Evolutionary conservation across 53 echinoderm and acorn worm species (phyloP).

Genomic region (Glandiceps talaboti): DNA sequence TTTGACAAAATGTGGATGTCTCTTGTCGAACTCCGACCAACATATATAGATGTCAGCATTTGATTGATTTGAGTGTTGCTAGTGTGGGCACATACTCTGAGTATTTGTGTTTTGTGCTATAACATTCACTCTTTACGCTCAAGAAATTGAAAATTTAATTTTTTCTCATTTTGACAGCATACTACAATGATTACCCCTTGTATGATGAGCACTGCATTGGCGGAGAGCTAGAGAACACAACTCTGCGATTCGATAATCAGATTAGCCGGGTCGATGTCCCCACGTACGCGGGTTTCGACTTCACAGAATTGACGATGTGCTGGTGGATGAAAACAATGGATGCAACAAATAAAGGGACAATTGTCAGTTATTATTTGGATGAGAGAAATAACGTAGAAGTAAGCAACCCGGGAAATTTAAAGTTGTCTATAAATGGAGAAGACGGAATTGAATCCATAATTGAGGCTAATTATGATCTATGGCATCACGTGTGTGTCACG

Average conservation of each 20-base stretch:
- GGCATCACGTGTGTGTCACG: conserved; percentile 1
- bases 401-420: not conserved
- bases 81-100: no score
- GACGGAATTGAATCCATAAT: not conserved
- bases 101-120: no score
- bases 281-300: no score
- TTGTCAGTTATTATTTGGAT: not conserved
- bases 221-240: not conserved
- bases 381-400: not conserved
- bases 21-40: no score
- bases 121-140: no score
- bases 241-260: not conserved
- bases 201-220: not conserved
- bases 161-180: not conserved
- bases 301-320: not conserved
- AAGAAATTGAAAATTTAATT: no score
- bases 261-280: not conserved
- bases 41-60: no score
- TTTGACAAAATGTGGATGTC: no score
- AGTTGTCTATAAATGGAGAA: not conserved
- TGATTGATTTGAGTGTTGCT: no score
- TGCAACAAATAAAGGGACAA: not conserved
- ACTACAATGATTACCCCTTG: not conserved
- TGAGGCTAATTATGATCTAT: not conserved
- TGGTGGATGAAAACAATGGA: not conserved